Evolutionary conservation across 1,140 invertebrate species (phyloP).

Genomic region (Drosophila nigromelanica): DNA sequence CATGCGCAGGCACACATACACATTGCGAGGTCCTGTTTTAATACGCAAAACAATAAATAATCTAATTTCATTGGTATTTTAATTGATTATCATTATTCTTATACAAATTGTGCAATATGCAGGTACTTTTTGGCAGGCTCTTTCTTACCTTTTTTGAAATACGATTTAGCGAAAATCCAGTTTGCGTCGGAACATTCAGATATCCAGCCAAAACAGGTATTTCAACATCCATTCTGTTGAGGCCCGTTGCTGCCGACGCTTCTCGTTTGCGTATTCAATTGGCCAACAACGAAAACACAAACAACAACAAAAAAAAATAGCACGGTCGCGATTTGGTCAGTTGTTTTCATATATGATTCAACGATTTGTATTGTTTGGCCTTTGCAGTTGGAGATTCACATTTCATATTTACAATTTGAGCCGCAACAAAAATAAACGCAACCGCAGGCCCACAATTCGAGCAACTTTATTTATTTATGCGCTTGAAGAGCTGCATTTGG

Average conservation of each 20-base stretch:
- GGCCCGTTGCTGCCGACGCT: slow-evolving; percentile 46
- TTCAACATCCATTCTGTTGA: slow-evolving; percentile 82
- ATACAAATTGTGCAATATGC: slow-evolving; percentile 22
- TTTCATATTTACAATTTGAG: slow-evolving; percentile 68
- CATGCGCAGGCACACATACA: slow-evolving; percentile 6
- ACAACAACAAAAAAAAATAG: too few species aligned
- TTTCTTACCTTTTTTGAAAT: slow-evolving; percentile 83
- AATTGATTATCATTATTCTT: slow-evolving; percentile 9
- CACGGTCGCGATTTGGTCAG: slow-evolving; percentile 21
- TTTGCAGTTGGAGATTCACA: slow-evolving; percentile 49
- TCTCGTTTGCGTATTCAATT: slow-evolving; percentile 47
- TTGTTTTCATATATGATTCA: slow-evolving; percentile 38
- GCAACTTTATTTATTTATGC: slow-evolving; percentile 71
- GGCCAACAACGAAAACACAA: slow-evolving; percentile 9
- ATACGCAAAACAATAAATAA: slow-evolving; percentile 42
- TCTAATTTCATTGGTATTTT: slow-evolving; percentile 9
- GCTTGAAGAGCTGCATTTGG: slow-evolving; percentile 48
- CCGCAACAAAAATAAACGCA: slow-evolving; percentile 56
- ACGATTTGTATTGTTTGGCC: slow-evolving; percentile 31
- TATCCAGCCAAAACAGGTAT: slow-evolving; percentile 83
- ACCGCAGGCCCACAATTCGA: slow-evolving; percentile 48
- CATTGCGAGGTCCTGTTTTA: slow-evolving; percentile 55
- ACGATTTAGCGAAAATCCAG: slow-evolving; percentile 83
- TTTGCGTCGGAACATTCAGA: slow-evolving; percentile 83
- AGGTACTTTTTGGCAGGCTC: slow-evolving; percentile 21